Percentiles rank a stretch among this genome's conserved stretches.
Conservation (phyloP, 1,140 invertebrate species). For the Drosophila lowei region DNA sequence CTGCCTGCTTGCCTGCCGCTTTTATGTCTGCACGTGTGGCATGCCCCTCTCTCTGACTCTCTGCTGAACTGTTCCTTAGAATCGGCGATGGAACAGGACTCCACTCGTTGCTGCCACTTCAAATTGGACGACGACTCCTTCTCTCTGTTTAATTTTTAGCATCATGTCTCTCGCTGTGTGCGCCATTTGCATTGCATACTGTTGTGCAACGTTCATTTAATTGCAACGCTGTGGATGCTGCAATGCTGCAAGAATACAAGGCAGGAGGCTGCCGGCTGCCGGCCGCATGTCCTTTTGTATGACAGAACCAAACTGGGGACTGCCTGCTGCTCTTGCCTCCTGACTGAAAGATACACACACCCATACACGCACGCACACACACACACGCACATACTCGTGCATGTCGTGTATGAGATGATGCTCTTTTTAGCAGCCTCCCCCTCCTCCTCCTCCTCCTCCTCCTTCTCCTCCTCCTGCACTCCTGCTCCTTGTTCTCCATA, state of each 20-base stretch:
- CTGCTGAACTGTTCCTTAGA: neutral
- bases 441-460: no score
- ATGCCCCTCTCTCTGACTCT: neutral
- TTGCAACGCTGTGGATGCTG: conserved; percentile 50
- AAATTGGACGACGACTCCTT: conserved; percentile 22
- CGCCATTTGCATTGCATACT: conserved; percentile 58
- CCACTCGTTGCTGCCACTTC: neutral
- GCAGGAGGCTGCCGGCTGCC: neutral
- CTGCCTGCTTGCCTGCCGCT: conserved; percentile 15
- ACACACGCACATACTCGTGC: neutral
- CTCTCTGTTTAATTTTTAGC: conserved; percentile 43
- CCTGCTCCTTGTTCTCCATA: conserved; percentile 7
- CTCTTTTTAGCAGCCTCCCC: conserved; percentile 34
- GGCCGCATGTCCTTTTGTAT: conserved; percentile 42
- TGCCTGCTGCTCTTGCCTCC: conserved; percentile 35
- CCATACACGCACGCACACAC: no score
- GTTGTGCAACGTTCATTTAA: conserved; percentile 66
- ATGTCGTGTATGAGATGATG: conserved; percentile 25
- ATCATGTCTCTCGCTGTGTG: conserved; percentile 18
- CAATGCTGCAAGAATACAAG: neutral
- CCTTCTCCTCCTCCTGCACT: neutral
- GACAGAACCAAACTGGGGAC: conserved; percentile 41
- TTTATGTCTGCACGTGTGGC: conserved; percentile 51
- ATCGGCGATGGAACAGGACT: neutral
- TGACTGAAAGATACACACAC: conserved; percentile 42